Base-by-base conservation (phyloP, 2,113 vertebrate species). In the Odocoileus hemionus region DNA sequence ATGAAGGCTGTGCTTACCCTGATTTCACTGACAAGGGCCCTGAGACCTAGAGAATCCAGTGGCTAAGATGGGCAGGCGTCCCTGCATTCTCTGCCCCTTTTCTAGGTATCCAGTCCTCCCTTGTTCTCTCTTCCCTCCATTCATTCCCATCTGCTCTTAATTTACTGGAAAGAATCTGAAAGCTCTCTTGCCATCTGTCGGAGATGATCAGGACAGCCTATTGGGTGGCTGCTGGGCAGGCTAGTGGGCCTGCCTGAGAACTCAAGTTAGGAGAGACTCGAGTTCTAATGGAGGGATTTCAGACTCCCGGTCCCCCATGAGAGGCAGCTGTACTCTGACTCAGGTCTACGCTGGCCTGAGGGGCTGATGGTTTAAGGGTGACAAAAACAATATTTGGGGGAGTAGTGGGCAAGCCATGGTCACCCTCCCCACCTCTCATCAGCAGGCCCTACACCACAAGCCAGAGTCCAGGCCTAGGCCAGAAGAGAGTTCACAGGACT, bases 141-240 rank as follows among this genome's bases (percentile, higher is more conserved):
- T 45, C 91, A 43, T 64, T 78, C 45, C 86, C 85, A 28, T 54
- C 60, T 57, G 43, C 57, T 88, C 57, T 21, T 86, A 23, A 80
- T 60, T 92, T 83, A 58, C 92, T 70, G 78, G 92, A 85, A 93
- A 85, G 90, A 92, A 57, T 88, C 79, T 60, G 92, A 58, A 70
- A 28, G 60, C 39, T 87, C 43, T 2, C 80, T 82, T 95, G 54
- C 19, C 0, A 0, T 39, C 86, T 82, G 50, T 45, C 28, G 17
- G 39, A 30, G 16, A 25, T 23, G 28, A 61, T 39, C 43, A 74
- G 67, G 36, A 13, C 33, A 60, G 88, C 26, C 86, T 54, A 33
- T 39, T 36, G 26, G 5, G 36, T 17, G 39, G 70, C 76, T 92
- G 58, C 15, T 7, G 1, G 57, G 76, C 55, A 54, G 76, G 23